phyloP scores from a whole-genome alignment of 2,888 invertebrate species.

The Chrysodeixis includens region DNA sequence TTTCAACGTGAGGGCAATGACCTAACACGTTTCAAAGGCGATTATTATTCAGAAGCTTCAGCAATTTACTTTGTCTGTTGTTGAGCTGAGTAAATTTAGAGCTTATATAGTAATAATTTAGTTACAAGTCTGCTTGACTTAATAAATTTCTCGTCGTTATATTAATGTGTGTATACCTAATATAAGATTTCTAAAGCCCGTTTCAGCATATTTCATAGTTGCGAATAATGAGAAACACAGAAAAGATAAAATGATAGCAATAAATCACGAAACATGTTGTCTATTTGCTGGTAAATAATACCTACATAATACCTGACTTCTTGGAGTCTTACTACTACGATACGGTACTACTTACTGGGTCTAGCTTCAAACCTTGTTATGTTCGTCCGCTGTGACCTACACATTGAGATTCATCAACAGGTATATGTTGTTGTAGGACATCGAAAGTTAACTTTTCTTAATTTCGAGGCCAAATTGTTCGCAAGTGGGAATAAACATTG shows the following conservation, averaged over 20 bases:
- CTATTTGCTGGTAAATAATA: not conserved
- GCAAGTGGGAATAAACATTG: constrained; percentile 72
- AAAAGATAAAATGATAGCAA: not conserved
- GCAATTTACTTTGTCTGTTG: constrained; percentile 23
- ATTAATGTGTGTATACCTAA: not conserved
- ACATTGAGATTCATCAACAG: constrained; percentile 40
- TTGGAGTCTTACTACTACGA: not conserved
- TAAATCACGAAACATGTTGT: not conserved
- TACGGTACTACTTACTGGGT: constrained; percentile 15
- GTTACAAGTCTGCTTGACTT: not conserved
- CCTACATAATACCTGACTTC: not conserved
- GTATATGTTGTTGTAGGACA: constrained; percentile 61
- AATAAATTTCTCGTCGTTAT: not conserved
- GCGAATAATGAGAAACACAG: not conserved
- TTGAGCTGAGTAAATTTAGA: constrained; percentile 4
- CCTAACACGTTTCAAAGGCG: constrained; percentile 51
- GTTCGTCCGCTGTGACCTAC: constrained; percentile 19
- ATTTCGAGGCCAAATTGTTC: constrained; percentile 78
- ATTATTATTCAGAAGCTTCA: constrained; percentile 42
- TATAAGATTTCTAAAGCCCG: not conserved
- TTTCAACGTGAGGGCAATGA: constrained; percentile 62
- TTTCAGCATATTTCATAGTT: not conserved
- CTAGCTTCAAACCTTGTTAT: not conserved
- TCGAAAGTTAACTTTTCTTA: constrained; percentile 72
- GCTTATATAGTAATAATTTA: not conserved